Evolutionary conservation across 2,113 vertebrate species (phyloP), one percentile per base, ranked within the genome.

Genomic region (Paratilapia polleni): DNA sequence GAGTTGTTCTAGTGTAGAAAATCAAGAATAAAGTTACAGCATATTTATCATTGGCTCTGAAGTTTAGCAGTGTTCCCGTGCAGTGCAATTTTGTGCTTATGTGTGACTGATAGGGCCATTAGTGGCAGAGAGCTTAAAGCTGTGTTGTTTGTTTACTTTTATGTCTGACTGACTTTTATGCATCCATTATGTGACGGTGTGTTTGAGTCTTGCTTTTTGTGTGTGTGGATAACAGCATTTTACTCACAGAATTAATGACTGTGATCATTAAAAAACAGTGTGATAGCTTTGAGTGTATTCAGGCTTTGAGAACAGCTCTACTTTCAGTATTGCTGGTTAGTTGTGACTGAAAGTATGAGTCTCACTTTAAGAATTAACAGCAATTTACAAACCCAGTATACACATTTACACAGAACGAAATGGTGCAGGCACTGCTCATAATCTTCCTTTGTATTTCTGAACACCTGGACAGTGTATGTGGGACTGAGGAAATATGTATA

Each of bases 61-160:
- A 70, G 43, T 31, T 70, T 43, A 70, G 43, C 43, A 1, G 43
- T 26, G 9, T 43, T 62, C 28, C 26, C 22, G 28, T 61, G 76
- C 41, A 49, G 24, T 22, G 58, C 61, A 28, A 49, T 68, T 49
- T 52, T 70, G 24, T 49, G 34, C 22, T 15, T 56, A 54, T 22
- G 58, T 34, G 70, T 28, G 73, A 81, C 78, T 54, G 62, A 77
- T 77, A 0, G 73, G 14, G 3, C 73, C 73, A 70, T 81, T 77
- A 81, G 60, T 10, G 28, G 38, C 68, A 66, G 36, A 2, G 36
- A 56, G 73, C 62, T 54, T 34, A 62, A 82, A 78, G 41, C 28
- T n/a, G 20, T 60, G 54, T 41, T 43, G n/a, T 57, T 57, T 70
- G 20, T 82, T 73, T 62, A 59, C 59, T 75, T 59, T 57, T 31